phyloP scores from a whole-genome alignment of 2,797 vertebrate species.

The Bradypus variegatus region DNA sequence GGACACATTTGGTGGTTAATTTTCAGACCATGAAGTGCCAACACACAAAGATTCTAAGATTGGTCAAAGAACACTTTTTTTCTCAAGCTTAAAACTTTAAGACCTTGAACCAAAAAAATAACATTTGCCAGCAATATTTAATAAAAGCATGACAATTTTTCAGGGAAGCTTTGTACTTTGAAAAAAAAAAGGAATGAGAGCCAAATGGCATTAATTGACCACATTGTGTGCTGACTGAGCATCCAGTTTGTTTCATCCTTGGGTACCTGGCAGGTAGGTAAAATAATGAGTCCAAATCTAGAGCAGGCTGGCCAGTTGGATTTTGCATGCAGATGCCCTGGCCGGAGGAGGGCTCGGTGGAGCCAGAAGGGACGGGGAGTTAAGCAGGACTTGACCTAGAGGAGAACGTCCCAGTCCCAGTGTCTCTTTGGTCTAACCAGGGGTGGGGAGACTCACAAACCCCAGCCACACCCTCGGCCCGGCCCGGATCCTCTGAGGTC shows the following conservation, averaged over 20 bases:
- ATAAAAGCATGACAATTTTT: too few relatives aligned
- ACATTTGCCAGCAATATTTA: too few relatives aligned
- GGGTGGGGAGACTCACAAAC: rapidly evolving
- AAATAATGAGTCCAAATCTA: background rate
- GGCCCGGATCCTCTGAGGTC: background rate
- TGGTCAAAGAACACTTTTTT: too few relatives aligned
- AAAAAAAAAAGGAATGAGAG: too few relatives aligned
- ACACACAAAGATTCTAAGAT: too few relatives aligned
- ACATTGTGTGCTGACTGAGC: too few relatives aligned
- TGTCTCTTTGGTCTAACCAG: background rate
- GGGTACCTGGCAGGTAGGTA: background rate
- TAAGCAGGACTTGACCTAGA: background rate
- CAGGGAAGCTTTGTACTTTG: too few relatives aligned
- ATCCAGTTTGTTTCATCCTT: rapidly evolving
- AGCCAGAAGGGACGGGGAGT: background rate
- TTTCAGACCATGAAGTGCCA: too few relatives aligned
- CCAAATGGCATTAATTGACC: rapidly evolving
- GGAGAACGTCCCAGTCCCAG: rapidly evolving
- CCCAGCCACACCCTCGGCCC: background rate
- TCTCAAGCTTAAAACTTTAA: too few relatives aligned
- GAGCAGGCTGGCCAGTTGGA: rapidly evolving
- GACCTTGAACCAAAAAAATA: too few relatives aligned
- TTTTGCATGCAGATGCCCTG: background rate
- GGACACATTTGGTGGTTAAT: too few relatives aligned
- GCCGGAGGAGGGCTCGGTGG: background rate